These are phyloP conservation scores for Pristis pectinata DNA, from an alignment of 2,797 vertebrate genomes.

Conservation along the genomic window DNA sequence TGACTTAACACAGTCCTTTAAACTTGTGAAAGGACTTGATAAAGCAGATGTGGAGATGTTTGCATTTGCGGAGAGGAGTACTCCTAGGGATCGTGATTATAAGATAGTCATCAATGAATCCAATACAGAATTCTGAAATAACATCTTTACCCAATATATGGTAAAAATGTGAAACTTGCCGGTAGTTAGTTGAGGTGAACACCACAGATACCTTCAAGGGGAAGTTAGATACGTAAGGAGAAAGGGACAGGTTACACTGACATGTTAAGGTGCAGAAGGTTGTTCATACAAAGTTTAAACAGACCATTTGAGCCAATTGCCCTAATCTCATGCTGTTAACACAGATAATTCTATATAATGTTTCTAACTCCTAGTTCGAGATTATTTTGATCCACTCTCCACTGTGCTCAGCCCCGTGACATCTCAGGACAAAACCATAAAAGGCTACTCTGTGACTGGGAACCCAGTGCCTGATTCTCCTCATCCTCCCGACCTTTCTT, in stretches of 20 bases:
- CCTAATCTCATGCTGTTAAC: background rate
- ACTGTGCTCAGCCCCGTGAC: background rate
- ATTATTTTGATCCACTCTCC: background rate
- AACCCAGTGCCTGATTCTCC: background rate
- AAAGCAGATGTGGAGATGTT: background rate
- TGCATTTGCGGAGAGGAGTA: background rate
- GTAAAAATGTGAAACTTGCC: background rate
- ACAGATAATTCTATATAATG: background rate
- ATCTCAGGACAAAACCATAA: background rate
- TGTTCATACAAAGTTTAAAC: background rate
- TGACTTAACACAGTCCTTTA: background rate
- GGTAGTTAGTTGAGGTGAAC: background rate
- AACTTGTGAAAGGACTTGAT: background rate
- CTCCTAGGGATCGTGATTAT: background rate
- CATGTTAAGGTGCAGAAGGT: background rate
- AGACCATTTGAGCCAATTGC: background rate
- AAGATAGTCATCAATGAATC: background rate
- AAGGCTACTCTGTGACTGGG: background rate
- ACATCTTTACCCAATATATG: background rate
- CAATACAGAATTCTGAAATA: background rate
- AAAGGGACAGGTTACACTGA: background rate
- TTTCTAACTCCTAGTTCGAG: background rate
- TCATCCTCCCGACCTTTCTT: background rate
- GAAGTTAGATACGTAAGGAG: background rate
- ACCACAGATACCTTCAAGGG: background rate